phyloP scores from a whole-genome alignment of 1,140 invertebrate species.

The Galendromus occidentalis region DNA sequence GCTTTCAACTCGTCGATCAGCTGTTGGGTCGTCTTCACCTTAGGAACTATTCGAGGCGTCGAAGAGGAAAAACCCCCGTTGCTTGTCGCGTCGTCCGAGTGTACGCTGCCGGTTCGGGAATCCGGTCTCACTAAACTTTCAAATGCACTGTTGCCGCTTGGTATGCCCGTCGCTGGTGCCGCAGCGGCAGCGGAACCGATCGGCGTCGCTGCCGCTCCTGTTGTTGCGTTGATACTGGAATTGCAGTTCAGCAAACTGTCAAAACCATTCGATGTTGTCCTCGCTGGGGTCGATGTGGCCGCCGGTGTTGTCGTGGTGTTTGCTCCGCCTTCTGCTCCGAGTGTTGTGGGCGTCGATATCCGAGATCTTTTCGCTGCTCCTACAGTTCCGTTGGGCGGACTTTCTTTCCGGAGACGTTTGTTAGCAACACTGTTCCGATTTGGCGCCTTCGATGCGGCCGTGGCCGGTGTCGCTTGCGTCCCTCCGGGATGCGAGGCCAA shows the following conservation, averaged over 20 bases:
- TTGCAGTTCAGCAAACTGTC: neutral
- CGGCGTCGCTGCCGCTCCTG: too few relatives aligned
- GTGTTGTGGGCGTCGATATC: too few relatives aligned
- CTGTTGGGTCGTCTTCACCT: slow-evolving; percentile 62
- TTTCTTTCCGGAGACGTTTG: slow-evolving; percentile 5
- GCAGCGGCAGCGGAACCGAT: neutral
- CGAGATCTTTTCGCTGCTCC: neutral
- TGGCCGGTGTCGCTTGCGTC: neutral
- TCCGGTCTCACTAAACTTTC: slow-evolving; percentile 12
- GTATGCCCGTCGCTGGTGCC: neutral
- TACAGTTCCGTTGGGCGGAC: neutral
- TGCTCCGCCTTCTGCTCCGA: too few relatives aligned
- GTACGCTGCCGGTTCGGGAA: slow-evolving; percentile 6
- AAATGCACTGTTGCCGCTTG: slow-evolving; percentile 9
- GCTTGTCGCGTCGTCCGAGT: slow-evolving; percentile 5
- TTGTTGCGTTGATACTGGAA: too few relatives aligned
- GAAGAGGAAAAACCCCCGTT: neutral
- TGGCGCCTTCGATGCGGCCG: neutral
- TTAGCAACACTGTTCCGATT: slow-evolving; percentile 8
- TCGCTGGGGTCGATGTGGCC: too few relatives aligned
- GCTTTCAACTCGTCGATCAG: slow-evolving; percentile 53
- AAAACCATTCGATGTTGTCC: neutral
- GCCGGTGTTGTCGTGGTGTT: too few relatives aligned
- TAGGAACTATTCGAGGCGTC: slow-evolving; percentile 30
- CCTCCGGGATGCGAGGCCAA: slow-evolving; percentile 1